phyloP scores from a whole-genome alignment of 2,113 vertebrate genomes.

The Heterotis niloticus region DNA sequence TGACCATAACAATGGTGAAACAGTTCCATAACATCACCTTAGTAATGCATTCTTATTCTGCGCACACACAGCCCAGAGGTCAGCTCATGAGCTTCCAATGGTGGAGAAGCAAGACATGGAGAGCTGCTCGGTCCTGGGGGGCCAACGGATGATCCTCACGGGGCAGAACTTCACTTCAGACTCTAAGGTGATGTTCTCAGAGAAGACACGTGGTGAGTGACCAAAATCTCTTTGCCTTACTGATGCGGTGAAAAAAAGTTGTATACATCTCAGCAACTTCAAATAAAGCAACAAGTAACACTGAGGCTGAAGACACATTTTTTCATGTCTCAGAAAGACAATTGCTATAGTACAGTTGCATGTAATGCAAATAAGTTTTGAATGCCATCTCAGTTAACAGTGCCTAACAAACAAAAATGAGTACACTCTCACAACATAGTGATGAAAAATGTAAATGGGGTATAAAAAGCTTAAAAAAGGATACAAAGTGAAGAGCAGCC shows the following conservation, averaged over 20 bases:
- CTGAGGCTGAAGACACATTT: neutral
- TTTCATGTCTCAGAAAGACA: neutral
- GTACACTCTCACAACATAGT: too few relatives aligned
- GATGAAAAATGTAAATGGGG: too few relatives aligned
- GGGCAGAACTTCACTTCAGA: constrained; percentile 92
- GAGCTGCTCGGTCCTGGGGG: constrained; percentile 81
- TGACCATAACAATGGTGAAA: too few relatives aligned
- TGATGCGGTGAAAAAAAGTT: neutral
- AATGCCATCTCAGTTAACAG: too few relatives aligned
- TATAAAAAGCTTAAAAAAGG: too few relatives aligned
- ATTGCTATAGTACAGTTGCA: too few relatives aligned
- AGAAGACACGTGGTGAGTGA: constrained; percentile 86
- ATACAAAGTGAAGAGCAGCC: too few relatives aligned
- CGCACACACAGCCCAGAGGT: constrained; percentile 80
- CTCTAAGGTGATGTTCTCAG: constrained; percentile 91
- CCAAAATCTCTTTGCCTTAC: neutral
- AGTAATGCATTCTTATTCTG: constrained; percentile 35
- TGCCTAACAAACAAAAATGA: too few relatives aligned
- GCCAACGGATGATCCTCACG: constrained; percentile 88
- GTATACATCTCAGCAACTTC: neutral
- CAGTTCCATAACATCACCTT: neutral
- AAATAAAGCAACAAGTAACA: neutral
- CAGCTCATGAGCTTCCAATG: constrained; percentile 85
- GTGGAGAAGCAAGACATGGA: constrained; percentile 86
- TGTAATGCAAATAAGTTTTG: neutral